Percentiles rank a stretch among this genome's conserved stretches.
These are phyloP conservation scores for Abrostola triplasia DNA, from an alignment of 2,888 invertebrate genomes.

Conservation along the genomic window DNA sequence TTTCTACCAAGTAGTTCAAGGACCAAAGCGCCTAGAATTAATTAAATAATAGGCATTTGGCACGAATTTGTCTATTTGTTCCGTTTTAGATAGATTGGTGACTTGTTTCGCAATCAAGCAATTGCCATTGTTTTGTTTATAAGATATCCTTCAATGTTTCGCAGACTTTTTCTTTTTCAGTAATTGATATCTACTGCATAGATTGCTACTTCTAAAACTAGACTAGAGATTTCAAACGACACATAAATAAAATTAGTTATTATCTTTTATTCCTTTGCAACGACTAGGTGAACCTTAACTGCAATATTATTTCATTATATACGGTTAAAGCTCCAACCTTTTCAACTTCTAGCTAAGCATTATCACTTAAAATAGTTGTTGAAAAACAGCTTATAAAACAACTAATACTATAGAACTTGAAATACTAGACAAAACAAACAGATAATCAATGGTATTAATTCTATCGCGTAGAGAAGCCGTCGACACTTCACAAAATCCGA, in stretches of 20 bases:
- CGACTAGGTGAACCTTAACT: too few relatives aligned
- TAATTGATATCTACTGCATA: background rate
- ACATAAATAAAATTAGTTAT: too few relatives aligned
- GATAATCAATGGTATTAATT: conserved; percentile 18
- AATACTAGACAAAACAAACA: background rate
- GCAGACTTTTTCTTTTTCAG: conserved; percentile 7
- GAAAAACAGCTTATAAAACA: background rate
- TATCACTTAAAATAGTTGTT: too few relatives aligned
- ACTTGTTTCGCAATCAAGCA: conserved; percentile 18
- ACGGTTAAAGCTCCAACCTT: too few relatives aligned
- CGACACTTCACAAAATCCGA: conserved; percentile 39
- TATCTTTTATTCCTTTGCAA: too few relatives aligned
- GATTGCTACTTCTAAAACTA: too few relatives aligned
- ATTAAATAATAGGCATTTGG: conserved; percentile 10
- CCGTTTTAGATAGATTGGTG: conserved; percentile 17
- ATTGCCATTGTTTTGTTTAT: conserved; percentile 26
- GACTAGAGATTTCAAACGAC: too few relatives aligned
- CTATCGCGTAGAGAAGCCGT: conserved; percentile 45
- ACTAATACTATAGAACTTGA: background rate
- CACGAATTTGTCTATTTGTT: conserved; percentile 28
- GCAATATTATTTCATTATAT: too few relatives aligned
- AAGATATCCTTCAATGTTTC: conserved; percentile 1
- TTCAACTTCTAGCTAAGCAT: too few relatives aligned
- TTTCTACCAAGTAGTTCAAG: conserved; percentile 22
- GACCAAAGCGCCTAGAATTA: conserved; percentile 15